These are phyloP conservation scores for Acanthis flammea DNA, from an alignment of 2,797 vertebrate species.

Conservation along the genomic window DNA sequence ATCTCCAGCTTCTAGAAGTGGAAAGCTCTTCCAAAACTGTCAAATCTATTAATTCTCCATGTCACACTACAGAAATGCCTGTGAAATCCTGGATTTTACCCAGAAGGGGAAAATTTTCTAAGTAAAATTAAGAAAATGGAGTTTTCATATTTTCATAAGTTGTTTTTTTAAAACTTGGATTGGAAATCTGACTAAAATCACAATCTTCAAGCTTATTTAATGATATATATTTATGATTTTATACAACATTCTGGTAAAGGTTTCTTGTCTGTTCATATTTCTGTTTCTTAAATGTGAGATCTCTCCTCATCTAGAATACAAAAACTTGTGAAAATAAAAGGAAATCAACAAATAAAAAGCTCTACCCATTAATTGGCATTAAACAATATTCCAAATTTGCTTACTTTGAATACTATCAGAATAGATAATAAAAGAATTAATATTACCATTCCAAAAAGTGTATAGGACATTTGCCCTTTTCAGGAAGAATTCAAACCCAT, in stretches of 20 bases:
- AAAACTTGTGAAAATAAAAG: background rate
- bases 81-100: background rate
- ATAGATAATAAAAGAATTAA: background rate
- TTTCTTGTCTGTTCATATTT: constrained; percentile 63
- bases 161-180: background rate
- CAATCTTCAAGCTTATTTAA: background rate
- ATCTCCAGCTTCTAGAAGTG: background rate
- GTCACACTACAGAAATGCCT: background rate
- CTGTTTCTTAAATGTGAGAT: constrained; percentile 72
- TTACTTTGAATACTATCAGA: background rate
- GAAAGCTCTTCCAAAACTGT: background rate
- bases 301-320: constrained; percentile 39
- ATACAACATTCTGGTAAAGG: constrained; percentile 55
- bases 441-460: background rate
- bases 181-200: background rate
- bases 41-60: background rate
- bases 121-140: background rate
- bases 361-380: background rate
- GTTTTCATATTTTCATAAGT: background rate
- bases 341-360: background rate
- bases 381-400: background rate
- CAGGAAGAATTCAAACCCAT: background rate
- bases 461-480: background rate
- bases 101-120: background rate
- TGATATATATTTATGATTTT: constrained; percentile 50